phyloP scores from a whole-genome alignment of 2,888 invertebrate species.

The Phragmatobia fuliginosa region DNA sequence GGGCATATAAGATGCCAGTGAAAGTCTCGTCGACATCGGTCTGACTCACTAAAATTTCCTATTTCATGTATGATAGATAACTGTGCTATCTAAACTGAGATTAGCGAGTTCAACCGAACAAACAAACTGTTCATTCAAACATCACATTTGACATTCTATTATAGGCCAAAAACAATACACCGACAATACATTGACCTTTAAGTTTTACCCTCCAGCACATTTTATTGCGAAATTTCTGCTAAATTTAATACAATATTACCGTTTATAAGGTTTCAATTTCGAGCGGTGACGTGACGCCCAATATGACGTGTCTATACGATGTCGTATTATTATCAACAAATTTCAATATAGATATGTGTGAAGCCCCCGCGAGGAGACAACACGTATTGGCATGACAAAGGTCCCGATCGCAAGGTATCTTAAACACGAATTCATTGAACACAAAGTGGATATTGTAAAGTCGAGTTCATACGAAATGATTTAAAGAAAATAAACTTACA shows the following conservation, averaged over 20 bases:
- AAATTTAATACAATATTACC: slow-evolving; percentile 2
- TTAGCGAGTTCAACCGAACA: too few relatives aligned
- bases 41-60: too few relatives aligned
- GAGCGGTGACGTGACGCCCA: not conserved
- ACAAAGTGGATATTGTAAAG: slow-evolving; percentile 1
- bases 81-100: too few relatives aligned
- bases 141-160: too few relatives aligned
- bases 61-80: too few relatives aligned
- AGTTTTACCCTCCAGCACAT: not conserved
- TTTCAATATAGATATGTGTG: not conserved
- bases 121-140: too few relatives aligned
- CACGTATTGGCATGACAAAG: slow-evolving; percentile 1
- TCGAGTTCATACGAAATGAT: not conserved
- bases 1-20: too few relatives aligned
- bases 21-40: too few relatives aligned
- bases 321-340: not conserved
- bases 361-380: not conserved
- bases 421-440: slow-evolving; percentile 4
- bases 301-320: slow-evolving; percentile 4
- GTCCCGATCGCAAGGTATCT: not conserved
- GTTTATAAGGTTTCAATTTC: not conserved
- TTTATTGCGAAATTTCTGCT: not conserved
- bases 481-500: not conserved
- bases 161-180: not conserved
- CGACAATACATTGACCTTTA: not conserved